These are phyloP conservation scores for Steinernema carpocapsae DNA, from an alignment of 2,888 invertebrate species.

Conservation along the genomic window DNA sequence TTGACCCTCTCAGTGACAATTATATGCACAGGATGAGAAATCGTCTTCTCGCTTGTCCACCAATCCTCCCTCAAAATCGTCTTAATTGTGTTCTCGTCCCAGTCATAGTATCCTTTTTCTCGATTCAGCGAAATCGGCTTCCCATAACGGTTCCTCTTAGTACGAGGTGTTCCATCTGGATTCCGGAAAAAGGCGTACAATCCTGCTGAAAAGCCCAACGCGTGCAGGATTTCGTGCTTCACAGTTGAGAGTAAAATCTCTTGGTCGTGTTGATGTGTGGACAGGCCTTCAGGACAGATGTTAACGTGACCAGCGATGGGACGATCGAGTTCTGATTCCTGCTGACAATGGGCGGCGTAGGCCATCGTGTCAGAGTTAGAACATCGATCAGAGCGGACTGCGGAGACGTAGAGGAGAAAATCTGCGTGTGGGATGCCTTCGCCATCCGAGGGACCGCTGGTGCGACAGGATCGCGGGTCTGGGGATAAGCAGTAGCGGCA, in stretches of 20 bases:
- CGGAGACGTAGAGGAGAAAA: constrained; percentile 95
- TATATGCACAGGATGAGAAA: constrained; percentile 81
- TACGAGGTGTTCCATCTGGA: constrained; percentile 74
- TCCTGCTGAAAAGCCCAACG: constrained; percentile 93
- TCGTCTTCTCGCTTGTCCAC: constrained; percentile 80
- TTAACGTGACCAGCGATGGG: constrained; percentile 99
- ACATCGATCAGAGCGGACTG: constrained; percentile 90
- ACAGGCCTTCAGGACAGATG: constrained; percentile 91
- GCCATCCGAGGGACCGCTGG: constrained; percentile 74
- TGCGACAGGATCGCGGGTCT: constrained; percentile 70
- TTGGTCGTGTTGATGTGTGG: constrained; percentile 84
- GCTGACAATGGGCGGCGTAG: constrained; percentile 97
- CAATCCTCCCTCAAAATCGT: constrained; percentile 78
- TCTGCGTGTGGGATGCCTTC: constrained; percentile 79
- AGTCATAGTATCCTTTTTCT: constrained; percentile 76
- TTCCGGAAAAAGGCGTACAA: constrained; percentile 95
- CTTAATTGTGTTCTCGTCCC: constrained; percentile 87
- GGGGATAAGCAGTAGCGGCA: constrained; percentile 53
- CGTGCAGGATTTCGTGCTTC: constrained; percentile 97
- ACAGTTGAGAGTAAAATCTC: constrained; percentile 89
- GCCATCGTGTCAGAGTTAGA: constrained; percentile 85
- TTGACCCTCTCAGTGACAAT: constrained; percentile 89
- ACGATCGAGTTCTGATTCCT: constrained; percentile 84
- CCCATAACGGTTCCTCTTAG: constrained; percentile 66
- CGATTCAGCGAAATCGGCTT: constrained; percentile 60